These are phyloP conservation scores for Alosa alosa DNA, from an alignment of 2,113 vertebrate species.

Conservation along the genomic window DNA sequence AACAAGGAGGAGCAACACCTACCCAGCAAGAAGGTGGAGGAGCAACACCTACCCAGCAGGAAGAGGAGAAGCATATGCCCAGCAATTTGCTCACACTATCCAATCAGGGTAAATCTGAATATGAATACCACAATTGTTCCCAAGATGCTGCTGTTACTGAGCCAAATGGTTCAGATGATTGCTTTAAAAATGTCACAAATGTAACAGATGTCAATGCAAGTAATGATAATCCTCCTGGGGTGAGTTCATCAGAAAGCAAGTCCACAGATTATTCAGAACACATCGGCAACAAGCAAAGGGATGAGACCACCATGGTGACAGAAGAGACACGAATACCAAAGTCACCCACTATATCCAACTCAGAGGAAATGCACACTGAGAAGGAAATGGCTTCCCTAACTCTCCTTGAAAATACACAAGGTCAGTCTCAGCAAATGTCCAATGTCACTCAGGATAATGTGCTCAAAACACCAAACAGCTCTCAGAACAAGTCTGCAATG, in stretches of 20 bases:
- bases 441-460: not conserved
- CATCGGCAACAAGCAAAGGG: not conserved
- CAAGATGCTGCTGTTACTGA: too few species aligned
- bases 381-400: not conserved
- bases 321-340: not conserved
- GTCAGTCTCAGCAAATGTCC: not conserved
- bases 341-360: not conserved
- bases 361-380: not conserved
- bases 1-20: too few species aligned
- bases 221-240: not conserved
- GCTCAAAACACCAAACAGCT: not conserved
- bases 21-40: too few species aligned
- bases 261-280: not conserved
- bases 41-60: too few species aligned
- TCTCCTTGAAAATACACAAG: not conserved
- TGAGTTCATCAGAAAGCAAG: not conserved
- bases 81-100: too few species aligned
- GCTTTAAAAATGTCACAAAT: too few species aligned
- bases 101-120: too few species aligned
- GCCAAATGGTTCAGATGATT: too few species aligned
- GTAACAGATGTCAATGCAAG: not conserved
- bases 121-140: too few species aligned
- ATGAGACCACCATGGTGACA: not conserved
- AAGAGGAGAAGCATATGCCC: too few species aligned
- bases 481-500: not conserved